phyloP scores from a whole-genome alignment of 2,888 invertebrate species.

The Tribolium freemani region DNA sequence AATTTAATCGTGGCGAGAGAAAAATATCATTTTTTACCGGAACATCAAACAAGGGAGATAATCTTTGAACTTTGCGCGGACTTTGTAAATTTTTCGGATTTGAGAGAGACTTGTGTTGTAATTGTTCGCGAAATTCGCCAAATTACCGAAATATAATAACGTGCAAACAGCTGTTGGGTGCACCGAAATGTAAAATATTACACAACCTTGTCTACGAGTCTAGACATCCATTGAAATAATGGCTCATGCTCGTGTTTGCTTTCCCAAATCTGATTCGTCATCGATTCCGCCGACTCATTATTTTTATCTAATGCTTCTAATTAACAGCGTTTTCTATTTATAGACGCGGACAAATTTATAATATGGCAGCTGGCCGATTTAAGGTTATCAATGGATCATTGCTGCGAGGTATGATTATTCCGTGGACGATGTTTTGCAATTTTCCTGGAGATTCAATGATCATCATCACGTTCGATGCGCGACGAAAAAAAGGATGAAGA shows the following conservation, averaged over 20 bases:
- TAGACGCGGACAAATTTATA: constrained; percentile 24
- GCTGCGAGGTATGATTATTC: constrained; percentile 20
- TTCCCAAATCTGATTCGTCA: constrained; percentile 30
- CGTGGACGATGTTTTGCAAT: constrained; percentile 29
- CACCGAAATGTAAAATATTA: constrained; percentile 29
- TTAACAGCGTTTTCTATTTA: constrained; percentile 22
- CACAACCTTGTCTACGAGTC: constrained; percentile 31
- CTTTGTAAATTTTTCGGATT: background rate
- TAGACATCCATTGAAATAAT: constrained; percentile 23
- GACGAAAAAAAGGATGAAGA: background rate
- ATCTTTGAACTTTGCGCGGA: background rate
- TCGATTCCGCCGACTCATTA: constrained; percentile 30
- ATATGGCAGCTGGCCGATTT: constrained; percentile 22
- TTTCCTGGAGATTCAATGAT: background rate
- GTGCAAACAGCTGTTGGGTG: constrained; percentile 31
- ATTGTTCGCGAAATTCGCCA: constrained; percentile 22
- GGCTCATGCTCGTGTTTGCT: background rate
- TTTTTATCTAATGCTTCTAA: constrained; percentile 31
- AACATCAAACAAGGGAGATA: background rate
- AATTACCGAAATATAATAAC: constrained; percentile 39
- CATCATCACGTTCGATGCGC: background rate
- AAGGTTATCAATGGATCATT: constrained; percentile 30
- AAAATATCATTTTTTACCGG: background rate
- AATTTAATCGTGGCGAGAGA: background rate
- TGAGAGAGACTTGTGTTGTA: background rate